These are phyloP conservation scores for Ernsta delagoae DNA, from an alignment of 2,888 invertebrate genomes.

Conservation along the genomic window DNA sequence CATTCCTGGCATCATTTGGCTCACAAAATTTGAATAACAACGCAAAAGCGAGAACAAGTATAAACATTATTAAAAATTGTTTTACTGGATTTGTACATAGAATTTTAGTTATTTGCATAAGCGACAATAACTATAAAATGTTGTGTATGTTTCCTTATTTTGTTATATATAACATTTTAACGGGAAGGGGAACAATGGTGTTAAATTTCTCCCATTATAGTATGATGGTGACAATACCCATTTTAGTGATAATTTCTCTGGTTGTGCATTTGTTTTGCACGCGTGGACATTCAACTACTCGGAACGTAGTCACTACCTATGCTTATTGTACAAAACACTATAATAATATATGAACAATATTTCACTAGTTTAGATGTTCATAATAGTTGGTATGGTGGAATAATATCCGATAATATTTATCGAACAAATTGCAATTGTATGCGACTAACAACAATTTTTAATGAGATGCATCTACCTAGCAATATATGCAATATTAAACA, in stretches of 20 bases:
- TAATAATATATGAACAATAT: conserved; percentile 10
- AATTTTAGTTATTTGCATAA: not conserved
- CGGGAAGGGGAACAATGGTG: conserved; percentile 61
- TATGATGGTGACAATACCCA: conserved; percentile 56
- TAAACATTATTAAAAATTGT: conserved; percentile 8
- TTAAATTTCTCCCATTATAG: conserved; percentile 58
- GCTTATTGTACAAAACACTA: conserved; percentile 14
- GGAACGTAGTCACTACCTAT: conserved; percentile 45
- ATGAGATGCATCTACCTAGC: too few species aligned
- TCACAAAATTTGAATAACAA: conserved; percentile 49
- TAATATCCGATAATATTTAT: too few species aligned
- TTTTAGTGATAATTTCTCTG: conserved; percentile 56
- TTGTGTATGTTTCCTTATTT: conserved; percentile 45
- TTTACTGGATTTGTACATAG: not conserved
- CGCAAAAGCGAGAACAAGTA: conserved; percentile 26
- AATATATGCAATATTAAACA: too few species aligned
- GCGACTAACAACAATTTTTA: too few species aligned
- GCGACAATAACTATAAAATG: conserved; percentile 43
- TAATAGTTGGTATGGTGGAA: too few species aligned
- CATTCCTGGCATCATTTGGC: conserved; percentile 45
- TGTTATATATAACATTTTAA: conserved; percentile 56
- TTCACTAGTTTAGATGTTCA: not conserved
- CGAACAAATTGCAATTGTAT: too few species aligned
- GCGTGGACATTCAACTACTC: conserved; percentile 49
- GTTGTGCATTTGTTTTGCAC: conserved; percentile 47